phyloP scores from a whole-genome alignment of 2,888 invertebrate species.

The Metopia argyrocephala region DNA sequence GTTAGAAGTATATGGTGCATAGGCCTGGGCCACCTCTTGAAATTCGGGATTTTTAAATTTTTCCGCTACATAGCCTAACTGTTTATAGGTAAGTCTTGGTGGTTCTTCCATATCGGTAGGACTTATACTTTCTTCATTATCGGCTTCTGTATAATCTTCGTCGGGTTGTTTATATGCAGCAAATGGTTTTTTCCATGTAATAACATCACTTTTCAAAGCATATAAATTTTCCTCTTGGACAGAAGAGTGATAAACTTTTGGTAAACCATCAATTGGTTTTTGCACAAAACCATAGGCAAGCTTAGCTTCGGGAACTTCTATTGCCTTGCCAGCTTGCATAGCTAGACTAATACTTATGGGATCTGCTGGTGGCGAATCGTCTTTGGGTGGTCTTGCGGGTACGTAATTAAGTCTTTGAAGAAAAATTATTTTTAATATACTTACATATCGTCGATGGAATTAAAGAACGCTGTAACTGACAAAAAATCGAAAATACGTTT shows the following conservation, averaged over 20 bases:
- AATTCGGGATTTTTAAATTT: conserved; percentile 74
- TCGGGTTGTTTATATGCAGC: background rate
- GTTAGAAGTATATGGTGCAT: background rate
- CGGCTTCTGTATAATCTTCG: conserved; percentile 66
- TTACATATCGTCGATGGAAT: too few relatives aligned
- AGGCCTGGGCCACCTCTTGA: conserved; percentile 41
- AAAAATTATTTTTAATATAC: background rate
- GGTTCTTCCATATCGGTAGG: conserved; percentile 65
- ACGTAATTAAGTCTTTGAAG: conserved; percentile 21
- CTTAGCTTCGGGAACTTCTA: conserved; percentile 79
- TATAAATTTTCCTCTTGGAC: conserved; percentile 80
- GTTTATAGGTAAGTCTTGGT: conserved; percentile 76
- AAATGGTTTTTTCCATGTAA: conserved; percentile 78
- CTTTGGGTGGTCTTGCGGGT: conserved; percentile 9
- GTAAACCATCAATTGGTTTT: conserved; percentile 78
- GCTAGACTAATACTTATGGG: conserved; percentile 79
- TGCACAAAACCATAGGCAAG: conserved; percentile 80
- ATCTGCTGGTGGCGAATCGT: conserved; percentile 77
- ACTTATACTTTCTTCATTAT: conserved; percentile 68
- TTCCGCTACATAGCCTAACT: conserved; percentile 79
- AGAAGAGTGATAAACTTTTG: conserved; percentile 70
- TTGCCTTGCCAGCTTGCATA: conserved; percentile 76
- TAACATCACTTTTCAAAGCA: conserved; percentile 79
- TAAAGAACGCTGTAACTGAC: too few relatives aligned
- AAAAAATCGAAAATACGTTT: too few relatives aligned